Percentiles rank a stretch among this genome's conserved stretches.
Conservation (phyloP, 2,113 vertebrate genomes). For the Ursus arctos region DNA sequence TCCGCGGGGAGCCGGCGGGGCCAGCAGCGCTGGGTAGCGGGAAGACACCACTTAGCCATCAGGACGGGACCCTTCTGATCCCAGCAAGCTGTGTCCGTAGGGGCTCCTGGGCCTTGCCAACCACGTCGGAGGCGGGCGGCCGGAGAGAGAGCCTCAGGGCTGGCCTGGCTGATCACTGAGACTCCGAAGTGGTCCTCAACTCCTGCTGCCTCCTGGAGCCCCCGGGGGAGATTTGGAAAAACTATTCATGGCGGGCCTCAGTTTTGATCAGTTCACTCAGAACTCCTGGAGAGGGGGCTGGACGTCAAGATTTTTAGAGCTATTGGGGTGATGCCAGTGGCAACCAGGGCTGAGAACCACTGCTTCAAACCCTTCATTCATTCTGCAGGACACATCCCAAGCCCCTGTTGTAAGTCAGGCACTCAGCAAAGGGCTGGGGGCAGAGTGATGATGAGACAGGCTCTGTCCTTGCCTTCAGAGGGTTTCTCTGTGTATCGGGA, state of each 20-base stretch:
- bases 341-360: neutral
- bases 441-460: neutral
- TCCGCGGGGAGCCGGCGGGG: fast-evolving
- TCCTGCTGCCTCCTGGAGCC: neutral
- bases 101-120: neutral
- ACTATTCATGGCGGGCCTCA: neutral
- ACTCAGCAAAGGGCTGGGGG: fast-evolving
- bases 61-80: neutral
- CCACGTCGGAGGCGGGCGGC: fast-evolving
- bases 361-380: neutral
- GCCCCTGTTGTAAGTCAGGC: neutral
- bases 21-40: neutral
- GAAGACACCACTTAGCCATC: neutral
- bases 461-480: fast-evolving
- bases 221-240: neutral
- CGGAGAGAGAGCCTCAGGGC: neutral
- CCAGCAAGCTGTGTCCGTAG: neutral
- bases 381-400: neutral
- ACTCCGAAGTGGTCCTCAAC: neutral
- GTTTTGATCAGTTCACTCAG: neutral
- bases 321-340: neutral
- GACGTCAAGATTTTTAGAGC: neutral
- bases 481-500: neutral
- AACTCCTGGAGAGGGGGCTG: neutral
- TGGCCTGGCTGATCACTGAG: neutral